Conservation (phyloP, 1,140 invertebrate genomes). For the Drosophila kurseongensis region DNA sequence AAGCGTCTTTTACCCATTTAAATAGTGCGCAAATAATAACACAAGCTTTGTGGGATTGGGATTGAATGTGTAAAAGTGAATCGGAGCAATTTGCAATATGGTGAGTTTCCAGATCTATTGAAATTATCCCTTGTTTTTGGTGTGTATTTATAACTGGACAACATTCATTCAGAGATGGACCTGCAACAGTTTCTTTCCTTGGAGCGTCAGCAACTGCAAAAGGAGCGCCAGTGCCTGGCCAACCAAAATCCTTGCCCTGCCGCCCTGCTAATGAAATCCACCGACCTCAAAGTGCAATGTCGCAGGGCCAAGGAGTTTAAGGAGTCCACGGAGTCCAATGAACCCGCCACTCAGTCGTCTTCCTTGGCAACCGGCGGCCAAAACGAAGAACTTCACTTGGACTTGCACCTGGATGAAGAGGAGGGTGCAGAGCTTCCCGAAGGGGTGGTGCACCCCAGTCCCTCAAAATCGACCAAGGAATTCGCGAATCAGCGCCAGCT, state of each 20-base stretch:
- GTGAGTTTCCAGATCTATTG: neutral
- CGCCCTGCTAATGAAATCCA: slow-evolving; percentile 37
- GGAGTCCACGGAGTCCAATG: slow-evolving; percentile 52
- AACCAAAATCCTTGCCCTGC: slow-evolving; percentile 50
- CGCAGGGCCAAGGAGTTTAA: slow-evolving; percentile 46
- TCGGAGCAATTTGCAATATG: neutral
- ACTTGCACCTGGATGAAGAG: slow-evolving; percentile 37
- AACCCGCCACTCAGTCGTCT: slow-evolving; percentile 44
- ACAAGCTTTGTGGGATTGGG: neutral
- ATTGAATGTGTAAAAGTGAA: neutral
- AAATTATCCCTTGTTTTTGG: neutral
- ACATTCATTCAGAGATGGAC: slow-evolving; percentile 45
- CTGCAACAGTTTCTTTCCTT: slow-evolving; percentile 59
- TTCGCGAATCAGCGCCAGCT: slow-evolving; percentile 71
- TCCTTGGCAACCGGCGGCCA: slow-evolving; percentile 67
- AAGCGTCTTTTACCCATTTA: neutral
- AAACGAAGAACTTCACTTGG: slow-evolving; percentile 46
- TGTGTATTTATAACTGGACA: neutral
- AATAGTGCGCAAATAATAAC: neutral
- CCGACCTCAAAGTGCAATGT: slow-evolving; percentile 56
- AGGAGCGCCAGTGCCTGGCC: slow-evolving; percentile 54
- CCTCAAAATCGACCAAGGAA: slow-evolving; percentile 68
- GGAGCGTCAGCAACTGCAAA: slow-evolving; percentile 62
- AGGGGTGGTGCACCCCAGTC: neutral
- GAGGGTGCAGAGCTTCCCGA: neutral